Evolutionary conservation across 2,113 vertebrate species (phyloP).

Genomic region (Jacana jacana): DNA sequence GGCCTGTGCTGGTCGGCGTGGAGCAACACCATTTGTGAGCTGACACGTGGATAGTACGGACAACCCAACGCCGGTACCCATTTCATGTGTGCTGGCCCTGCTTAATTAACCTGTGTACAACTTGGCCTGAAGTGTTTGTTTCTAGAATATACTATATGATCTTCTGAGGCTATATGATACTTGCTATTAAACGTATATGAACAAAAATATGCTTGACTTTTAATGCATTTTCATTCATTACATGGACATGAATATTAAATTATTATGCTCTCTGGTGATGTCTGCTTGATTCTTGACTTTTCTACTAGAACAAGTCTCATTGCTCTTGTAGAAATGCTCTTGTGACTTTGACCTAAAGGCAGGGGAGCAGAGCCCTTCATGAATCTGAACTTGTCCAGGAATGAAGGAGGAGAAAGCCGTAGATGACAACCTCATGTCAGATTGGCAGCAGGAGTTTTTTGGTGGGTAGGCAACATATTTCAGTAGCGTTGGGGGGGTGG

Average conservation of each 20-base stretch:
- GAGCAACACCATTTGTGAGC: not conserved
- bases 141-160: not conserved
- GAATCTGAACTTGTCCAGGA: not conserved
- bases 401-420: fast-evolving
- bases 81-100: not conserved
- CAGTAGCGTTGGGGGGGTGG: not conserved
- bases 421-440: not conserved
- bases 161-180: not conserved
- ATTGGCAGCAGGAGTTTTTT: not conserved
- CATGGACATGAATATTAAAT: not conserved
- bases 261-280: not conserved
- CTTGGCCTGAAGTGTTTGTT: not conserved
- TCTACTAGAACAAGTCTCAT: not conserved
- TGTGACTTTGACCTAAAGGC: not conserved
- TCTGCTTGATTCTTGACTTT: not conserved
- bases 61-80: not conserved
- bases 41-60: not conserved
- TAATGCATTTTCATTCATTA: not conserved
- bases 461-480: not conserved
- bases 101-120: not conserved
- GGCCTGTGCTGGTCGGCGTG: not conserved
- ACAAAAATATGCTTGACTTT: not conserved
- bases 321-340: not conserved
- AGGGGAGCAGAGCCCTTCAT: not conserved
- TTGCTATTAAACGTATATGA: not conserved